Evolutionary conservation across 2,797 vertebrate species (phyloP), one percentile per base, ranked within the genome.

Genomic region (Sebastiscus tertius): DNA sequence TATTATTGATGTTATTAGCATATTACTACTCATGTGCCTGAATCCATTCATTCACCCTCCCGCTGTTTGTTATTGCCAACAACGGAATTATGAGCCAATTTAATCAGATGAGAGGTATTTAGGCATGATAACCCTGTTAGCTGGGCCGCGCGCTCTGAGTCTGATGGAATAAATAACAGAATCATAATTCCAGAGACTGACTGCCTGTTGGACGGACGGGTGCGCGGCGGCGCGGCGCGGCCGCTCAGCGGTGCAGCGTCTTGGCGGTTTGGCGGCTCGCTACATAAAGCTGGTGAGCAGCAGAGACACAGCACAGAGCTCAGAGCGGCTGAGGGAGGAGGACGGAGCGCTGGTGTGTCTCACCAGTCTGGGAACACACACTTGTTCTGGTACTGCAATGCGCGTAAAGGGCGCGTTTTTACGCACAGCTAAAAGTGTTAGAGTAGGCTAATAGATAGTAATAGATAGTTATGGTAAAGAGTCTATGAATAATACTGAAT

Each of bases 321-420:
- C 39, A 14, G 55, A 24, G 39, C 39, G 5, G 39, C 13, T 42
- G 34, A 26, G 34, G 11, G 62, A 36, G 33, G n/a, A 63, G 61
- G 12, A 5, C 42, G 14, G 14, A 46, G 42, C 42, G 42, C 39
- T 42, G 39, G 13, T 39, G 13, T 39, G 36, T 39, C 36, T 46
- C 42, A 7, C 42, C 29, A n/a, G 63, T 61, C 1, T 16, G 34
- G 42, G 13, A 39, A 52, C 52, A 13, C 42, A 52, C 52, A 13
- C 42, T 22, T 3, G 18, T 27, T 59, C 26, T 49, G 13, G 18
- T 27, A 27, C 74, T 42, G 65, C 14, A 18, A 20, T n/a, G 78
- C 66, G 89, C 89, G 85, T 87, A 83, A 92, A 85, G 80, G 75
- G 65, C 81, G 70, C 62, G 16, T 71, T 59, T 92, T 89, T 86